A percentile compares a stretch with the other conserved stretches of the same genome.
Evolutionary conservation across 2,113 vertebrate genomes (phyloP).

Genomic region (Rafetus swinhoei): DNA sequence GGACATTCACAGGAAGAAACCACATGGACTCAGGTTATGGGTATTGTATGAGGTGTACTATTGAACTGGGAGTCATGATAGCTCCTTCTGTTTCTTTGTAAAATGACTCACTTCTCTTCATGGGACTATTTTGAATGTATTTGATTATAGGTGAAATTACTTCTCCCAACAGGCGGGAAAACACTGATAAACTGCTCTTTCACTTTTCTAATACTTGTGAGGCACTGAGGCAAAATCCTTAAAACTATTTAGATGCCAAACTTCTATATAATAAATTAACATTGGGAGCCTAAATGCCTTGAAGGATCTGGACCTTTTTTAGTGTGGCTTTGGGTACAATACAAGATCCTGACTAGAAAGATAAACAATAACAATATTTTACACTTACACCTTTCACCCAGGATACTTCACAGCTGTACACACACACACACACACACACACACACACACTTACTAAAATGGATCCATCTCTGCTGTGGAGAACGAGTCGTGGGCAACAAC

Average conservation of each 20-base stretch:
- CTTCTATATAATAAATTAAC: not conserved
- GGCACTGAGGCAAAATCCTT: not conserved
- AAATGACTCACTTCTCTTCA: slow-evolving; percentile 20
- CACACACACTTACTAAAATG: not conserved
- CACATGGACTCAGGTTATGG: not conserved
- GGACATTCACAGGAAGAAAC: not conserved
- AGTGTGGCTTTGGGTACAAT: not conserved
- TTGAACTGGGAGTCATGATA: not conserved
- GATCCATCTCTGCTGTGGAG: not conserved
- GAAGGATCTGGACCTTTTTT: not conserved
- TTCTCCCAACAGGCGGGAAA: not conserved
- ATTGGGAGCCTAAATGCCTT: not conserved
- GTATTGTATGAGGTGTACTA: not conserved
- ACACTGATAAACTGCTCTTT: not conserved
- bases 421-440: not conserved
- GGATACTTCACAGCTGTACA: not conserved
- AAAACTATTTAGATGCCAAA: not conserved
- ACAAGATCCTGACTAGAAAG: not conserved
- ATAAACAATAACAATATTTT: not conserved
- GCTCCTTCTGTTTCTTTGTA: not conserved
- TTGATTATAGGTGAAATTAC: not conserved
- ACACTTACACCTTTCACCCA: not conserved
- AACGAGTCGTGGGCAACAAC: rapidly evolving
- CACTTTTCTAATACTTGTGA: not conserved
- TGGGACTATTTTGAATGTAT: not conserved